These are phyloP conservation scores for Eciton burchellii DNA, from an alignment of 1,140 invertebrate species.

Conservation along the genomic window DNA sequence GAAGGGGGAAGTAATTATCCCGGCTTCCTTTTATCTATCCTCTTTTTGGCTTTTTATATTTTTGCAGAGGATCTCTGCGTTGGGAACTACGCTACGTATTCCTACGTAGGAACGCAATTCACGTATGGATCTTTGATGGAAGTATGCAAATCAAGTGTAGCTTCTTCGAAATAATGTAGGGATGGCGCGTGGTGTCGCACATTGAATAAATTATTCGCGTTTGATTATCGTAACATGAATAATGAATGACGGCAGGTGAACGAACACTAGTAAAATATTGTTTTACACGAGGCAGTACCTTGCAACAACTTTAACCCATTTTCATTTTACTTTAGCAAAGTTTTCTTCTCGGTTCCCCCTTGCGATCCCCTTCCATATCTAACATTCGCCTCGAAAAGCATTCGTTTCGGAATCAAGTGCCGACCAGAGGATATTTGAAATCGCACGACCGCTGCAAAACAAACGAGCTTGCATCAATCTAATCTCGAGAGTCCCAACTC, in stretches of 20 bases:
- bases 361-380: background rate
- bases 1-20: background rate
- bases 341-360: background rate
- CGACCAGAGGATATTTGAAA: too few relatives aligned
- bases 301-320: background rate
- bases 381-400: background rate
- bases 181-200: background rate
- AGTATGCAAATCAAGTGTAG: background rate
- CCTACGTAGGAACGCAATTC: background rate
- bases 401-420: too few relatives aligned
- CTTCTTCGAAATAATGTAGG: background rate
- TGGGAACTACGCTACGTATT: background rate
- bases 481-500: too few relatives aligned
- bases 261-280: constrained; percentile 1
- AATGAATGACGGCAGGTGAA: background rate
- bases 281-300: background rate
- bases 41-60: background rate
- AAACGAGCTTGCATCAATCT: too few relatives aligned
- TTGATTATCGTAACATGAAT: constrained; percentile 6
- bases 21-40: too few relatives aligned
- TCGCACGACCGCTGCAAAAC: too few relatives aligned
- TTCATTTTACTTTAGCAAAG: too few relatives aligned
- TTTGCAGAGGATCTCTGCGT: too few relatives aligned
- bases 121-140: background rate
- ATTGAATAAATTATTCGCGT: background rate